Conservation (phyloP, 92 coral and sea anemone genomes). For the Actinernus sp. region DNA sequence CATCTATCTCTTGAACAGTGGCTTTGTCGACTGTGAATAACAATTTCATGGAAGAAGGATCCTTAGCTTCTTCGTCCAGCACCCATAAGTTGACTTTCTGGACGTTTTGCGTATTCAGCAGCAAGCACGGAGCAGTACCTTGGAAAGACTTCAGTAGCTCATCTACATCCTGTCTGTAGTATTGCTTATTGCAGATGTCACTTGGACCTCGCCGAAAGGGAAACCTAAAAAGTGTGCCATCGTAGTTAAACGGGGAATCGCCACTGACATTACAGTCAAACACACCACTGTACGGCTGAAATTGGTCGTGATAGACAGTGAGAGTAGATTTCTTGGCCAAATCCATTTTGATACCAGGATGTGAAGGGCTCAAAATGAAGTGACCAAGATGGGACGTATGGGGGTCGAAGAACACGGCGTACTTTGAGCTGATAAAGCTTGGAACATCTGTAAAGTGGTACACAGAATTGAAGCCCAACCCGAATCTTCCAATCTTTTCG, state of each 20-base stretch:
- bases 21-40: slow-evolving; percentile 76
- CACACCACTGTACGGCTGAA: slow-evolving; percentile 78
- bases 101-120: slow-evolving; percentile 78
- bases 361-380: slow-evolving; percentile 82
- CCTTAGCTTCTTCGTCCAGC: slow-evolving; percentile 49
- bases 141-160: slow-evolving; percentile 58
- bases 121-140: slow-evolving; percentile 67
- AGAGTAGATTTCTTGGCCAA: slow-evolving; percentile 70
- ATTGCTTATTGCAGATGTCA: slow-evolving; percentile 82
- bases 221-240: slow-evolving; percentile 93
- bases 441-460: slow-evolving; percentile 94
- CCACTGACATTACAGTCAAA: slow-evolving; percentile 74
- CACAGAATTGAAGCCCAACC: slow-evolving; percentile 88
- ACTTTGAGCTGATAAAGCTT: slow-evolving; percentile 93
- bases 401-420: slow-evolving; percentile 91
- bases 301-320: slow-evolving; percentile 86
- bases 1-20: slow-evolving; percentile 26
- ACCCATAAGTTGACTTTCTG: slow-evolving; percentile 68
- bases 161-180: slow-evolving; percentile 62
- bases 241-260: slow-evolving; percentile 59
- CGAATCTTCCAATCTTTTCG: slow-evolving; percentile 92
- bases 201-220: slow-evolving; percentile 90
- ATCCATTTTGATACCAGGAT: slow-evolving; percentile 94
- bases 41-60: slow-evolving; percentile 10
- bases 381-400: slow-evolving; percentile 85